A percentile compares a stretch with the other conserved stretches of the same genome.
Evolutionary conservation across 2,888 invertebrate genomes (phyloP).

Genomic region (Nomada hirtipes): DNA sequence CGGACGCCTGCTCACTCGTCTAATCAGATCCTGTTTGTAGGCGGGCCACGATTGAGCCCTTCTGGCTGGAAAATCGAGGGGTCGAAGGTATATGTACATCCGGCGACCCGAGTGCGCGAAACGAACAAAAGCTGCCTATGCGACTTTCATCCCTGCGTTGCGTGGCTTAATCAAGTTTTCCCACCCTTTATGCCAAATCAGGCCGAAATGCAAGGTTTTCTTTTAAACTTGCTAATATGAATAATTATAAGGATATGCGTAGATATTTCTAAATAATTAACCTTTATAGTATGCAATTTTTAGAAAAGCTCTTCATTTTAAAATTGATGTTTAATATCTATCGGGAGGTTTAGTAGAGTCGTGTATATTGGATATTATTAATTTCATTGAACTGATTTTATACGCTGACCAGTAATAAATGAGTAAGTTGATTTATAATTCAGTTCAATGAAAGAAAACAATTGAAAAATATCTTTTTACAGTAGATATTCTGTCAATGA

Average conservation of each 20-base stretch:
- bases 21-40: slow-evolving; percentile 80
- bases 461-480: too few species aligned
- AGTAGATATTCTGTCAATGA: too few species aligned
- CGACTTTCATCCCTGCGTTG: neutral
- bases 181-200: neutral
- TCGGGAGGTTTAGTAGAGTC: neutral
- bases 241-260: neutral
- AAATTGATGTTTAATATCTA: neutral
- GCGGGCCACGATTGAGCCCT: slow-evolving; percentile 75
- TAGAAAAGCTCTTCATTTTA: neutral
- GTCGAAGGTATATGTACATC: slow-evolving; percentile 41
- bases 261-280: neutral
- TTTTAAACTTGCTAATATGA: neutral
- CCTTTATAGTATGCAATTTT: neutral
- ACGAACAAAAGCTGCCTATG: slow-evolving; percentile 63
- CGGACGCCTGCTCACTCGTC: slow-evolving; percentile 64
- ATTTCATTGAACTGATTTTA: neutral
- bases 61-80: slow-evolving; percentile 75
- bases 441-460: too few species aligned
- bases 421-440: too few species aligned
- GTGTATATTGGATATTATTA: neutral
- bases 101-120: slow-evolving; percentile 20
- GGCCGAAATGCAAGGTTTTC: neutral
- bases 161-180: too few species aligned
- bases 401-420: too few species aligned